A percentile compares a stretch with the other conserved stretches of the same genome.
These are phyloP conservation scores for Aptenodytes patagonicus DNA, from an alignment of 2,113 vertebrate species.

Conservation along the genomic window DNA sequence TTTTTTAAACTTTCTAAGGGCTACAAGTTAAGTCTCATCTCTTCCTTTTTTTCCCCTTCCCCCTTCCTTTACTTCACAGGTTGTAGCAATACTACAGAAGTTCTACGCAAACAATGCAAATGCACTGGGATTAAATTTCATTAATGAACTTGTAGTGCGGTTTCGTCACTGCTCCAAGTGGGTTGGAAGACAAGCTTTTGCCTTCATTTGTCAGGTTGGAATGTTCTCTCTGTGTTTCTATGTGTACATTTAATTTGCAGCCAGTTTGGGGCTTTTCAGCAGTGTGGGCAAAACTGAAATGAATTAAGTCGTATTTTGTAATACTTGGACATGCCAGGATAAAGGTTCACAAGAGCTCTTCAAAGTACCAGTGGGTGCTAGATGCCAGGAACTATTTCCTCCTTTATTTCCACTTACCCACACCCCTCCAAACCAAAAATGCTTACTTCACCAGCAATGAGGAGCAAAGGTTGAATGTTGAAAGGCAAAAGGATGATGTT, in stretches of 20 bases:
- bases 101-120: slow-evolving; percentile 60
- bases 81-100: slow-evolving; percentile 75
- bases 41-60: neutral
- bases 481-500: neutral
- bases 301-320: neutral
- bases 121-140: slow-evolving; percentile 69
- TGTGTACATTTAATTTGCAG: neutral
- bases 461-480: neutral
- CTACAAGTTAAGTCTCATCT: neutral
- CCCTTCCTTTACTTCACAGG: slow-evolving; percentile 30
- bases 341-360: neutral
- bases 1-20: neutral
- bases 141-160: slow-evolving; percentile 64
- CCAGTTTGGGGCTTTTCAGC: neutral
- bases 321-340: neutral
- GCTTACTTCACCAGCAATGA: neutral
- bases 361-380: neutral
- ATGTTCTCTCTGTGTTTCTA: neutral
- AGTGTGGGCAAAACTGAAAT: neutral
- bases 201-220: slow-evolving; percentile 79
- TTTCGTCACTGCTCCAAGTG: slow-evolving; percentile 76
- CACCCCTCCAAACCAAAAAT: neutral
- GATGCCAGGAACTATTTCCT: neutral
- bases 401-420: neutral
- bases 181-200: slow-evolving; percentile 79